Base-by-base conservation (phyloP, 1,140 invertebrate genomes). In the Adoxophyes honmai region DNA sequence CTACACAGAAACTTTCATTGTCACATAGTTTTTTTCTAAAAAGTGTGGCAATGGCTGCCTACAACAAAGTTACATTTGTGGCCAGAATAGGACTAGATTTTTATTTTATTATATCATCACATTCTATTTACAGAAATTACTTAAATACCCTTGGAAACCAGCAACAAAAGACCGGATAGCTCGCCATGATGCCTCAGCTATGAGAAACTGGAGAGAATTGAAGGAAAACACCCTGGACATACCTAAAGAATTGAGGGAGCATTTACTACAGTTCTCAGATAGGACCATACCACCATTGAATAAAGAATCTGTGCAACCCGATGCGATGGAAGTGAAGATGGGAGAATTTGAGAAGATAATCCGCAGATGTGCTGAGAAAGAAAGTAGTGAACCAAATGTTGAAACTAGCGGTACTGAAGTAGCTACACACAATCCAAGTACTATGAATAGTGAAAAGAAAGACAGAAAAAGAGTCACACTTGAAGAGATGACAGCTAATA, bases 191-290 rank as follows among this genome's bases (percentile, higher is more conserved):
- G 79, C 86, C 56, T 85, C 81, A 5, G 94, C 93, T 0, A 85
- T 92, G 66, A 80, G 90, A 60, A 95, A 95, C 76, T 95, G 94
- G 94, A 79, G 90, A 42, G 79, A 90, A 60, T 89, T 93, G 4
- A 91, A 89, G 64, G 72, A 89, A 18, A 92, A 91, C 1, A 73
- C 91, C 64, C 61, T 92, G 28, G 57, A 76, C 34, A 70, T 94
- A 44, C 84, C 84, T 33, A 59, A 89, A 33, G 68, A 88, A 0
- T 52, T 95, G 18, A 68, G 81, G 42, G 62, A 91, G 62, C 93
- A 94, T 75, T 85, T 95, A 28, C 66, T 91, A n/a, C 94, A 94
- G 75, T 95, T 94, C 65, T 90, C 90, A 33, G 68, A 91, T 5
- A 89, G 93, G 62, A 81, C 70, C 15, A 90, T 92, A 64, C 78